A percentile compares a stretch with the other conserved stretches of the same genome.
Evolutionary conservation across 2,113 vertebrate species (phyloP).

Genomic region (Sander vitreus): DNA sequence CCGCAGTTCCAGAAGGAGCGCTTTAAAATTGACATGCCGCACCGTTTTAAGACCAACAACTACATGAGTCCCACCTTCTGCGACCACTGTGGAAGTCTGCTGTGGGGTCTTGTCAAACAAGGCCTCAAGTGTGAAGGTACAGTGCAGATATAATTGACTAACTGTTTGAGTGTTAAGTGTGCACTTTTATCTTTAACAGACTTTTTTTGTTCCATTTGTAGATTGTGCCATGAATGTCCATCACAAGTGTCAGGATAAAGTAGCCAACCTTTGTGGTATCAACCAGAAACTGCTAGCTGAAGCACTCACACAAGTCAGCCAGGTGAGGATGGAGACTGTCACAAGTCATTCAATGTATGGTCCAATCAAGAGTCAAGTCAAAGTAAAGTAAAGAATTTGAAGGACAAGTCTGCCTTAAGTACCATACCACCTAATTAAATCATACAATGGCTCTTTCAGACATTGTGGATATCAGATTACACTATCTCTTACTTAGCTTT

Average conservation of each 20-base stretch:
- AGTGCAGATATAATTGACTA: constrained; percentile 50
- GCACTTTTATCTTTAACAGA: background rate
- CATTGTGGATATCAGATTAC: background rate
- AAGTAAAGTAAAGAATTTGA: background rate
- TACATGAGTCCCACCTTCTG: constrained; percentile 99
- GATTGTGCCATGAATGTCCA: constrained; percentile 98
- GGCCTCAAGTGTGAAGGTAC: constrained; percentile 98
- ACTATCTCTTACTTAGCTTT: background rate
- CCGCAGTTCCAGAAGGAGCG: constrained; percentile 97
- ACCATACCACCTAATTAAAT: background rate
- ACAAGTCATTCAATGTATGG: background rate
- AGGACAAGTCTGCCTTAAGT: background rate
- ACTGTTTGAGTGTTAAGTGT: background rate
- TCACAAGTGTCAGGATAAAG: constrained; percentile 97
- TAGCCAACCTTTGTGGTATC: constrained; percentile 98
- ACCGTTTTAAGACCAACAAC: constrained; percentile 95
- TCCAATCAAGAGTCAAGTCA: background rate
- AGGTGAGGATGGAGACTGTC: constrained; percentile 82
- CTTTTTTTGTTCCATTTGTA: constrained; percentile 62
- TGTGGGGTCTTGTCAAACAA: constrained; percentile 98
- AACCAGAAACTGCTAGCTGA: constrained; percentile 98
- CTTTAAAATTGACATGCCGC: constrained; percentile 99
- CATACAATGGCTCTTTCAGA: background rate
- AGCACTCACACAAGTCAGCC: constrained; percentile 95
- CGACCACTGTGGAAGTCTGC: constrained; percentile 97